These are phyloP conservation scores for Neodon shergylaensis DNA, from an alignment of 2,113 vertebrate genomes.

Conservation along the genomic window DNA sequence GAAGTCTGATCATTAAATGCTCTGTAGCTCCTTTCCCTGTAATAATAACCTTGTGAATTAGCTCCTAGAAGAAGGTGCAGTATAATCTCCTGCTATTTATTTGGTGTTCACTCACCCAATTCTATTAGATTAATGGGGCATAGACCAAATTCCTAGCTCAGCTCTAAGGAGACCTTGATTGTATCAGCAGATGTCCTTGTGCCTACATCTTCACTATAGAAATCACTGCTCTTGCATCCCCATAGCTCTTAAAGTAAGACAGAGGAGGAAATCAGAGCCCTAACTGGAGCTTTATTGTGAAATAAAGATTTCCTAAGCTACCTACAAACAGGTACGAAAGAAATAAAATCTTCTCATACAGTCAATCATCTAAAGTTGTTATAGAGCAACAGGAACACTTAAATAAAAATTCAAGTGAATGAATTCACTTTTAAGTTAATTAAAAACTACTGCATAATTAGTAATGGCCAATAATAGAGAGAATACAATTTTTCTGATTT, in stretches of 20 bases:
- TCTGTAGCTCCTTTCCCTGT: background rate
- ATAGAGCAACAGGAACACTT: background rate
- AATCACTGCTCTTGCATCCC: fast-evolving
- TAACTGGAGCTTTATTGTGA: background rate
- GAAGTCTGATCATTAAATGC: background rate
- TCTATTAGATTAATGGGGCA: background rate
- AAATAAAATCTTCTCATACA: background rate
- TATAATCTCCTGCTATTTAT: background rate
- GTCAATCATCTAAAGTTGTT: background rate
- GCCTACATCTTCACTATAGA: background rate
- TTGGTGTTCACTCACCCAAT: background rate
- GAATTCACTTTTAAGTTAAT: background rate
- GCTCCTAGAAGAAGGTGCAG: background rate
- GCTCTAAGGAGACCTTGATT: background rate
- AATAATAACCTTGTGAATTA: background rate
- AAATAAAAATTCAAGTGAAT: background rate
- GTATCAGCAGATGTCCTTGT: background rate
- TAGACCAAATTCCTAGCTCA: background rate
- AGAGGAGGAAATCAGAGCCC: fast-evolving
- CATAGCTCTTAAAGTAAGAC: background rate
- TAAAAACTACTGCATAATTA: background rate
- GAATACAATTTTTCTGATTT: background rate
- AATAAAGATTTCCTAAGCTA: background rate
- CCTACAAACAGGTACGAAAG: background rate
- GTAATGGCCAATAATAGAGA: background rate